phyloP scores from a whole-genome alignment of 1,140 invertebrate genomes.

The Leptoteleia sp. region DNA sequence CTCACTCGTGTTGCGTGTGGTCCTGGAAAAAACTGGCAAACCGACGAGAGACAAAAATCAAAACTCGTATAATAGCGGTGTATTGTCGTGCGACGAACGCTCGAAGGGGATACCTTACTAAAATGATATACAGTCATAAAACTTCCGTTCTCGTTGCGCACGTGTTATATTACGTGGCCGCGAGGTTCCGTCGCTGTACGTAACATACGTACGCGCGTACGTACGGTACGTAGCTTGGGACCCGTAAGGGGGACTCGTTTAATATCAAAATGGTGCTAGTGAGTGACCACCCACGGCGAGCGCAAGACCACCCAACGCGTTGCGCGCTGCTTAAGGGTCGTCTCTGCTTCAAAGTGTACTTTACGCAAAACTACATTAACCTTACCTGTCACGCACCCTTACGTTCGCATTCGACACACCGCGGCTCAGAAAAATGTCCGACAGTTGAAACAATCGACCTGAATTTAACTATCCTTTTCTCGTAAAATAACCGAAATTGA shows the following conservation, averaged over 20 bases:
- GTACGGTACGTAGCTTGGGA: constrained; percentile 49
- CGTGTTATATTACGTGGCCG: constrained; percentile 62
- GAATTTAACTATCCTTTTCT: too few relatives aligned
- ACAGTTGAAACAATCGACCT: too few relatives aligned
- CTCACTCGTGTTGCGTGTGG: constrained; percentile 21
- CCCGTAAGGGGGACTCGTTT: constrained; percentile 67
- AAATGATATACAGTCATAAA: constrained; percentile 70
- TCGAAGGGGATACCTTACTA: constrained; percentile 51
- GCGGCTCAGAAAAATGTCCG: too few relatives aligned
- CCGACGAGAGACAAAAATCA: constrained; percentile 24
- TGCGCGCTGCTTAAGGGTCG: constrained; percentile 62
- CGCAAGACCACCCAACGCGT: constrained; percentile 67
- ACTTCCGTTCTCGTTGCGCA: constrained; percentile 58
- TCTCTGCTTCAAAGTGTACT: constrained; percentile 64
- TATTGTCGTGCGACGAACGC: constrained; percentile 22
- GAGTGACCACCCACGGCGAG: constrained; percentile 72
- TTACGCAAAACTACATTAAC: constrained; percentile 62
- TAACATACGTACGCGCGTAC: too few relatives aligned
- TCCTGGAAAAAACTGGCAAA: background rate
- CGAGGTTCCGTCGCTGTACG: constrained; percentile 21
- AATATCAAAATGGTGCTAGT: constrained; percentile 79
- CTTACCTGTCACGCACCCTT: constrained; percentile 59
- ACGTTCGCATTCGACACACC: constrained; percentile 52
- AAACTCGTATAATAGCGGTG: constrained; percentile 28
- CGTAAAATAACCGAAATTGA: too few relatives aligned